Evolutionary conservation across 2,797 vertebrate species (phyloP).

Genomic region (Enteromius argenteus): DNA sequence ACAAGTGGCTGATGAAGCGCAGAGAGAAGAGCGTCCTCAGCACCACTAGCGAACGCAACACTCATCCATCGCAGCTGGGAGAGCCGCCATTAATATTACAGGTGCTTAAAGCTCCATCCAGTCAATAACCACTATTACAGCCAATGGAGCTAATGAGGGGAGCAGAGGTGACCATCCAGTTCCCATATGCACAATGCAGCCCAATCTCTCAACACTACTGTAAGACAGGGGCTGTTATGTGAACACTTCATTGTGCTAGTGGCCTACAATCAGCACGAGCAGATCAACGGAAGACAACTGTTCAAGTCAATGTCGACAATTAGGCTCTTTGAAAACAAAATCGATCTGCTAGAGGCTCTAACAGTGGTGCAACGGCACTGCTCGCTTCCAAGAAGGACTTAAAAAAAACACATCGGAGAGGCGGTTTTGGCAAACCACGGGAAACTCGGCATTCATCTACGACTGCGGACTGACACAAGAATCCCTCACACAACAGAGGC

Average conservation of each 20-base stretch:
- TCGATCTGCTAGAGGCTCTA: slow-evolving; percentile 23
- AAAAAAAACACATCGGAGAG: not conserved
- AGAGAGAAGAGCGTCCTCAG: slow-evolving; percentile 50
- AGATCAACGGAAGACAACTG: slow-evolving; percentile 49
- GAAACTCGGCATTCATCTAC: slow-evolving; percentile 30
- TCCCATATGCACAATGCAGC: slow-evolving; percentile 43
- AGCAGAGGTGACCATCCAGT: slow-evolving; percentile 55
- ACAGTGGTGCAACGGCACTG: not conserved
- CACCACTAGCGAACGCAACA: slow-evolving; percentile 35
- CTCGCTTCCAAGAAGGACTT: slow-evolving; percentile 4
- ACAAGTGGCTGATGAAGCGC: slow-evolving; percentile 55
- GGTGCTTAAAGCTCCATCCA: slow-evolving; percentile 60
- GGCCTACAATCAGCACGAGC: slow-evolving; percentile 39
- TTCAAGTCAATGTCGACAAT: slow-evolving; percentile 47
- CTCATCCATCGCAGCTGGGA: slow-evolving; percentile 52
- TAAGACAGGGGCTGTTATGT: slow-evolving; percentile 24
- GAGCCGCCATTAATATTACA: slow-evolving; percentile 61
- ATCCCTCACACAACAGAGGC: slow-evolving; percentile 39
- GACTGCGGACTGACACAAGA: slow-evolving; percentile 34
- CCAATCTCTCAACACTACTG: slow-evolving; percentile 21
- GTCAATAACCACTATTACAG: slow-evolving; percentile 61
- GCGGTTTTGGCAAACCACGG: slow-evolving; percentile 9
- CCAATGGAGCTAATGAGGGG: slow-evolving; percentile 62
- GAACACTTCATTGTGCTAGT: slow-evolving; percentile 46
- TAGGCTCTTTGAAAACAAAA: slow-evolving; percentile 44